A percentile compares a stretch with the other conserved stretches of the same genome.
phyloP scores from a whole-genome alignment of 2,797 vertebrate genomes.

The Bucorvus abyssinicus region DNA sequence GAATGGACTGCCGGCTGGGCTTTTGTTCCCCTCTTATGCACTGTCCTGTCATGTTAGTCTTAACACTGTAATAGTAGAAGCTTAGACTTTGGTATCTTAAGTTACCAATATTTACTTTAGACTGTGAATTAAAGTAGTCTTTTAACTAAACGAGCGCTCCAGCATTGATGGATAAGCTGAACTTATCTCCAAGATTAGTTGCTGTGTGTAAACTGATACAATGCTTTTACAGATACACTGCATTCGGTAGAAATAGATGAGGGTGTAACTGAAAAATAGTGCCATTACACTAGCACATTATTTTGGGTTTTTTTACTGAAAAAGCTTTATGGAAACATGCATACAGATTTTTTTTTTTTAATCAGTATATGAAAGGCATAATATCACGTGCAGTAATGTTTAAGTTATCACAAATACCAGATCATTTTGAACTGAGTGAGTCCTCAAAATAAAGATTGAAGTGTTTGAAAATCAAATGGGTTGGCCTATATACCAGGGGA shows the following conservation, averaged over 20 bases:
- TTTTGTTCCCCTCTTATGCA: neutral
- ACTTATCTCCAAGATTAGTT: neutral
- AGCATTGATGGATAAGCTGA: neutral
- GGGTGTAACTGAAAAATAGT: neutral
- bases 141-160: neutral
- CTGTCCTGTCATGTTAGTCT: neutral
- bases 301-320: neutral
- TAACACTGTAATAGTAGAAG: neutral
- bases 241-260: neutral
- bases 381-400: neutral
- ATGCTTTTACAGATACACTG: neutral
- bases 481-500: neutral
- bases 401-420: neutral
- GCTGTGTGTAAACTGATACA: neutral
- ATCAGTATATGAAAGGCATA: neutral
- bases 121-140: neutral
- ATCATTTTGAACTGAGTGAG: neutral
- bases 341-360: neutral
- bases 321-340: neutral
- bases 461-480: neutral
- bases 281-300: neutral
- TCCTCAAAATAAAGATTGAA: neutral
- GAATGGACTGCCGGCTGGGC: neutral
- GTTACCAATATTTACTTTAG: neutral
- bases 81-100: neutral